phyloP scores from a whole-genome alignment of 2,888 invertebrate species.

The Plusia festucae region DNA sequence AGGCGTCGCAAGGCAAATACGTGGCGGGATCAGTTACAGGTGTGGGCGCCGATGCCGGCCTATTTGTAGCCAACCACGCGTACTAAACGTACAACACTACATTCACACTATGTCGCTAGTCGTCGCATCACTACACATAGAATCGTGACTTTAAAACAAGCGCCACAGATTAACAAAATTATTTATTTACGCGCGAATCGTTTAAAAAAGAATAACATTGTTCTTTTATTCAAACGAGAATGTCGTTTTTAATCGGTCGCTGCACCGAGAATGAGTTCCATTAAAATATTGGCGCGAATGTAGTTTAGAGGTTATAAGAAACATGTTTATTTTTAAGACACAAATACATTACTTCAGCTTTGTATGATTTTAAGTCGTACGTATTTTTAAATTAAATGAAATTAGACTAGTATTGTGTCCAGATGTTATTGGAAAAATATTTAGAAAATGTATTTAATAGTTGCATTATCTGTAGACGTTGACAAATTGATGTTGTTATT shows the following conservation, averaged over 20 bases:
- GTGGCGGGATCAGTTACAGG: conserved; percentile 95
- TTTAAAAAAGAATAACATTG: not conserved
- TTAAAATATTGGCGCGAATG: conserved; percentile 40
- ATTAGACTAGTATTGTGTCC: conserved; percentile 49
- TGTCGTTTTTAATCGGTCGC: conserved; percentile 20
- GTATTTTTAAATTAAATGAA: conserved; percentile 40
- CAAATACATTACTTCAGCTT: conserved; percentile 36
- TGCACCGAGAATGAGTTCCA: conserved; percentile 30
- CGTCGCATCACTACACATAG: conserved; percentile 39
- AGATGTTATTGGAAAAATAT: conserved; percentile 52
- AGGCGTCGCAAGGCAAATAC: conserved; percentile 97
- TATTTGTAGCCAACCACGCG: conserved; percentile 98
- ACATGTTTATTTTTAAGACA: conserved; percentile 42
- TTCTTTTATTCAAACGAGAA: conserved; percentile 29
- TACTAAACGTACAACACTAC: conserved; percentile 91
- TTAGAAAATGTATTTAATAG: conserved; percentile 51
- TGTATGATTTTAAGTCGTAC: conserved; percentile 29
- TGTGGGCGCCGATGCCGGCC: conserved; percentile 95
- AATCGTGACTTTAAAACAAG: conserved; percentile 32
- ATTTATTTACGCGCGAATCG: conserved; percentile 14
- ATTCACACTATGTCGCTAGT: conserved; percentile 49
- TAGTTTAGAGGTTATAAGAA: conserved; percentile 33
- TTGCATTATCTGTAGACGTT: conserved; percentile 43
- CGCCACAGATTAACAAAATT: conserved; percentile 36
- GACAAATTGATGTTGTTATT: conserved; percentile 49